Base-by-base conservation (phyloP, 2,797 vertebrate species). In the Anisognathus igniventris region DNA sequence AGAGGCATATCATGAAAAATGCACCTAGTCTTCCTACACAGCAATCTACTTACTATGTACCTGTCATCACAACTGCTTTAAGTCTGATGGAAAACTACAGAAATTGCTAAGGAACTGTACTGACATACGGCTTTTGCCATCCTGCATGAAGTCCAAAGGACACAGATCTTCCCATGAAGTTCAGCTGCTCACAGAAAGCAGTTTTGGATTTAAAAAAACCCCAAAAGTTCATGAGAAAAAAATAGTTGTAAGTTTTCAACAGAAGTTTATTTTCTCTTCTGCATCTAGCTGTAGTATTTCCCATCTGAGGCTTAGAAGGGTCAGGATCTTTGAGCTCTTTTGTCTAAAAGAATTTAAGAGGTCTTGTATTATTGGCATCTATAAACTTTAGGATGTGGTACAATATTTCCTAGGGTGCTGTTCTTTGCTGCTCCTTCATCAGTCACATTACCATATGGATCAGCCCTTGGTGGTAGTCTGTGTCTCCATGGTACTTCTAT, bases 101-200 rank as follows among this genome's bases (percentile, higher is more conserved):
- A 53, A 58, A 35, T 62, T 71, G 16, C 12, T 19, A 73, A 58
- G n/a, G 22, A 80, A 42, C 40, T 74, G 19, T n/a, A 56, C 28
- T 42, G 19, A 58, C 18, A n/a, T 9, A 24, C 28, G 22, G 6
- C 3, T 72, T 87, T 57, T 81, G 18, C 16, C 20, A 23, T 4
- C 11, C 44, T 67, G 8, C 6, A 28, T 54, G 64, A 64, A 76
- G 44, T 57, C 24, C 33, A 31, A 57, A 33, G 24, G 14, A 35
- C 11, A 39, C 6, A 54, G 28, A 42, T 60, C 20, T 82, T 85
- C 31, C 24, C 16, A 51, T 33, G 16, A 51, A 79, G 19, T 45
- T 86, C 7, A 5, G 1, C 48, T 1, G 0, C 8, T 56, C 39
- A 28, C 23, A 67, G 2, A 61, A 13, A 44, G 9, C 1, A 42